These are phyloP conservation scores for Ceriagrion tenellum DNA, from an alignment of 2,888 invertebrate species.

Conservation along the genomic window DNA sequence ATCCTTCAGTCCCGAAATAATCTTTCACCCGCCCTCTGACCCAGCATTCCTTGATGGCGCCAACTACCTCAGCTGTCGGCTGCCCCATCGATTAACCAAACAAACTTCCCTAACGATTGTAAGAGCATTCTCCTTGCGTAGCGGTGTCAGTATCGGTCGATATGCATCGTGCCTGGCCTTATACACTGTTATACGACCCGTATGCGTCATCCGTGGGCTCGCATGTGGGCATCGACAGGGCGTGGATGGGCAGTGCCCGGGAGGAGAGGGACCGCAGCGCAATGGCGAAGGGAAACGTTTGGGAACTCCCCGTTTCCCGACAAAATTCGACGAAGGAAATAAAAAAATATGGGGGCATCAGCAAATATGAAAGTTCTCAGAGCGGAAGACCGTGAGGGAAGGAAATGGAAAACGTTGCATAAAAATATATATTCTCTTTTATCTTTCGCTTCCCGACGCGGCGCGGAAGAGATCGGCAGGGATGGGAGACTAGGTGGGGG, in stretches of 20 bases:
- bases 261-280: slow-evolving; percentile 19
- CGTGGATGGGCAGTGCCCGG: neutral
- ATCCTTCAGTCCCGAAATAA: too few relatives aligned
- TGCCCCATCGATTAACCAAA: too few relatives aligned
- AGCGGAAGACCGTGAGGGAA: slow-evolving; percentile 38
- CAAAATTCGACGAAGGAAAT: slow-evolving; percentile 42
- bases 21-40: too few relatives aligned
- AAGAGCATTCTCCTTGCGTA: too few relatives aligned
- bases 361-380: slow-evolving; percentile 57
- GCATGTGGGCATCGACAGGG: neutral
- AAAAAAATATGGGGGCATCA: slow-evolving; percentile 26
- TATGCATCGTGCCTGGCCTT: too few relatives aligned
- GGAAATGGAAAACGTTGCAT: slow-evolving; percentile 58
- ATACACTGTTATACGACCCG: neutral
- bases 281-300: neutral
- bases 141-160: too few relatives aligned
- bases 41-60: too few relatives aligned
- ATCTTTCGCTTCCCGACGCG: slow-evolving; percentile 23
- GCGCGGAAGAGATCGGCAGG: neutral
- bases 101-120: too few relatives aligned
- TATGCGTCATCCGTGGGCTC: neutral
- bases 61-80: too few relatives aligned
- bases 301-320: neutral
- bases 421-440: slow-evolving; percentile 29
- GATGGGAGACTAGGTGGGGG: neutral